A percentile compares a stretch with the other conserved stretches of the same genome.
Evolutionary conservation across 2,113 vertebrate species (phyloP).

Genomic region (Dromiciops gliroides): DNA sequence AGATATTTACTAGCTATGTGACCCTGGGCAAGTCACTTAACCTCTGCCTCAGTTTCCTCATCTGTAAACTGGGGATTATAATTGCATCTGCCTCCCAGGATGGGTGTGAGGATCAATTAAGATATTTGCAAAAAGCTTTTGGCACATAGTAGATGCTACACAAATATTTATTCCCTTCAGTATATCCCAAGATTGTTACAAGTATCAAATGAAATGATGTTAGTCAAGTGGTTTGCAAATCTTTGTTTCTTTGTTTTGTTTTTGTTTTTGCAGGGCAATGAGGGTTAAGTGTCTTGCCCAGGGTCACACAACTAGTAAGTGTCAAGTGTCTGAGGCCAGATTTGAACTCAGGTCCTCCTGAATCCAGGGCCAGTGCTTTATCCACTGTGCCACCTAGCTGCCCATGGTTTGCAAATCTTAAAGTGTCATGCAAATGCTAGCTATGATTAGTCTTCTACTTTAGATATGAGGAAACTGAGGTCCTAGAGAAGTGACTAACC

Average conservation of each 20-base stretch:
- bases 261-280: no score
- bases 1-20: background rate
- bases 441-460: background rate
- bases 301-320: no score
- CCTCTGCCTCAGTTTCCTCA: background rate
- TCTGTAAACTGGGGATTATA: background rate
- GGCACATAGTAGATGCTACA: background rate
- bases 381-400: no score
- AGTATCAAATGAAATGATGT: background rate
- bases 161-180: background rate
- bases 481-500: no score
- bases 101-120: background rate
- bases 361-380: no score
- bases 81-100: background rate
- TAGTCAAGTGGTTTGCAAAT: background rate
- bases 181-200: background rate
- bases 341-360: no score
- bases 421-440: background rate
- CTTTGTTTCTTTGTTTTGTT: no score
- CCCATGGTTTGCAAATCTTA: background rate
- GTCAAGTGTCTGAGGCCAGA: no score
- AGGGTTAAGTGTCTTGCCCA: no score
- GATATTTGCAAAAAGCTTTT: background rate
- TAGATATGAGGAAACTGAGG: background rate
- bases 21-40: background rate